phyloP scores from a whole-genome alignment of 2,113 vertebrate species.

The Corydoras sp. region DNA sequence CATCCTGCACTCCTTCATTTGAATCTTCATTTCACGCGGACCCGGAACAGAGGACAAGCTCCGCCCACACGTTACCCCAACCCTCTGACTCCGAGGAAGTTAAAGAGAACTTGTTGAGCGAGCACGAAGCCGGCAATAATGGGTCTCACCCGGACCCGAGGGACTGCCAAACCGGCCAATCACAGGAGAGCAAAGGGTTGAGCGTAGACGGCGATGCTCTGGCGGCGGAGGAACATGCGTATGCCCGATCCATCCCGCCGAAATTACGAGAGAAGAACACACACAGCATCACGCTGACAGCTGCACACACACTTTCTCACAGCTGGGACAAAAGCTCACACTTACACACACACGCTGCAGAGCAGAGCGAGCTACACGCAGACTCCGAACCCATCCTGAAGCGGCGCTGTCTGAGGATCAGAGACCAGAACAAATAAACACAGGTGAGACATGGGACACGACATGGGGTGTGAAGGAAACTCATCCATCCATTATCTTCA shows the following conservation, averaged over 20 bases:
- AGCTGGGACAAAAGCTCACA: slow-evolving; percentile 77
- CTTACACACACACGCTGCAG: slow-evolving; percentile 63
- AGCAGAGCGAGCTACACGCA: slow-evolving; percentile 73
- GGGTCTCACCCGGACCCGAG: too few relatives aligned
- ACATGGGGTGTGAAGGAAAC: too few relatives aligned
- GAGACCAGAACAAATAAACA: slow-evolving; percentile 94
- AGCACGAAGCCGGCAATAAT: too few relatives aligned
- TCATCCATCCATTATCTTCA: too few relatives aligned
- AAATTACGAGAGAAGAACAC: slow-evolving; percentile 77
- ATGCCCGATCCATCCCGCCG: slow-evolving; percentile 87
- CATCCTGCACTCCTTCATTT: slow-evolving; percentile 3
- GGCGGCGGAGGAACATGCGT: slow-evolving; percentile 89
- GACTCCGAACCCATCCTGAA: slow-evolving; percentile 91
- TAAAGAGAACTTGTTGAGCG: too few relatives aligned
- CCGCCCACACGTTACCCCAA: too few relatives aligned
- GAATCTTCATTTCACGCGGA: neutral
- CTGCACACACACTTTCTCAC: slow-evolving; percentile 80
- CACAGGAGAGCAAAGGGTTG: slow-evolving; percentile 75
- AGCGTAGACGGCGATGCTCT: slow-evolving; percentile 56
- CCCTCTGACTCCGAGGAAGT: too few relatives aligned
- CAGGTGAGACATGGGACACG: slow-evolving; percentile 41
- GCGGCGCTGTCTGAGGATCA: slow-evolving; percentile 93
- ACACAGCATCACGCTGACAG: slow-evolving; percentile 40
- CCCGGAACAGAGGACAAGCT: too few relatives aligned
- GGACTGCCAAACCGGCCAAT: slow-evolving; percentile 45